Evolutionary conservation across 2,113 vertebrate species (phyloP).

Genomic region (Phoenicopterus ruber): DNA sequence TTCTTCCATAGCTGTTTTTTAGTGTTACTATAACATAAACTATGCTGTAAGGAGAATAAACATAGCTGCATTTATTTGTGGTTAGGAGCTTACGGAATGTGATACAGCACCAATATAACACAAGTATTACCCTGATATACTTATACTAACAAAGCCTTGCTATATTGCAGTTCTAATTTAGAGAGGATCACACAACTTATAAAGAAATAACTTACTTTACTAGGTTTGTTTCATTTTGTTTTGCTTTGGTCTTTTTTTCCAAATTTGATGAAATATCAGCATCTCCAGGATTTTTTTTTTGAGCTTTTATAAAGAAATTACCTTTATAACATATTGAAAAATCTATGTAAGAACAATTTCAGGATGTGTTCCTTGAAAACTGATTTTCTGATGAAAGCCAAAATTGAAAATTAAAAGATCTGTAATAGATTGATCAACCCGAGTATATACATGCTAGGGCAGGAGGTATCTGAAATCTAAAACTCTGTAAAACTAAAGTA

Average conservation of each 20-base stretch:
- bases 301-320: neutral
- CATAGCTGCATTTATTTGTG: neutral
- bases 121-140: neutral
- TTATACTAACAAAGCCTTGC: neutral
- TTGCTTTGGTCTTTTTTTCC: neutral
- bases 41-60: neutral
- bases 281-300: neutral
- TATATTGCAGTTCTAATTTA: neutral
- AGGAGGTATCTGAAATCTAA: neutral
- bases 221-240: neutral
- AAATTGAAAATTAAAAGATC: neutral
- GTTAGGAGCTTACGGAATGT: neutral
- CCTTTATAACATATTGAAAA: neutral
- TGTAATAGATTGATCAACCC: neutral
- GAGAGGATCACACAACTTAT: neutral
- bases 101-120: neutral
- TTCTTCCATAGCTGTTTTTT: neutral
- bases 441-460: neutral
- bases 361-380: neutral
- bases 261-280: neutral
- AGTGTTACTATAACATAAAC: neutral
- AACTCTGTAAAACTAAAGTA: neutral
- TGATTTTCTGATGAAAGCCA: neutral
- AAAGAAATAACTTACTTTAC: neutral
- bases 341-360: neutral